Base-by-base conservation (phyloP, 2,888 invertebrate species). In the Lydus trimaculatus region DNA sequence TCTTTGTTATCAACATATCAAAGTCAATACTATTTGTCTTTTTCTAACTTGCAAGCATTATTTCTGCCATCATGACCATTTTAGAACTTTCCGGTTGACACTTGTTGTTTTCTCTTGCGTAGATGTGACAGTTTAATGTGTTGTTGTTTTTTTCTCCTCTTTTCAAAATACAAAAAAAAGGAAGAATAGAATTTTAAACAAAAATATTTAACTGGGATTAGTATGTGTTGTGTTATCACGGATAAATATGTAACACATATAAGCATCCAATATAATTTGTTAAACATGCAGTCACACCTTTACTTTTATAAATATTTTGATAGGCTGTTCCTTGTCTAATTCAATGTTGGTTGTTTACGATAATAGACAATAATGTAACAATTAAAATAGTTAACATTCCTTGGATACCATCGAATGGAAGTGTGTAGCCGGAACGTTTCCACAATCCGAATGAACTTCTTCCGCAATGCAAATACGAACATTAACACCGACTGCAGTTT, bases 81-180 rank as follows among this genome's bases (percentile, higher is more conserved):
- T 81, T 43, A 43, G 33, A 81, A 80, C 78, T 80, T 70, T 63
- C 72, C 73, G 77, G 79, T 78, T 82, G 82, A 82, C 82, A 82
- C 82, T 82, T 82, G 82, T 81, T 81, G 78, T 80, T 77, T 79
- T 80, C 79, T 75, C 69, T 68, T 77, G 79, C 20, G 11, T 43
- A 1, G 0, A 6, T 66, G 64, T 71, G 71, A 66, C 71, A 71
- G 66, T 64, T 71, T 69, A 69, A 71, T 71, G 71, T 64, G 69
- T 69, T 71, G n/a, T n/a, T n/a, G n/a, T n/a, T n/a, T n/a, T n/a
- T n/a, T n/a, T n/a, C n/a, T n/a, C n/a, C n/a, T n/a, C 61, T 56
- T 20, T 23, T 52, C 23, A 52, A 52, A 25, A 23, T 23, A 28
- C 11, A 2, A n/a, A 28, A 28, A n/a, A 28, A 52, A 56, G 25